A percentile compares a stretch with the other conserved stretches of the same genome.
phyloP scores from a whole-genome alignment of 2,797 vertebrate species.

The Helostoma temminkii region DNA sequence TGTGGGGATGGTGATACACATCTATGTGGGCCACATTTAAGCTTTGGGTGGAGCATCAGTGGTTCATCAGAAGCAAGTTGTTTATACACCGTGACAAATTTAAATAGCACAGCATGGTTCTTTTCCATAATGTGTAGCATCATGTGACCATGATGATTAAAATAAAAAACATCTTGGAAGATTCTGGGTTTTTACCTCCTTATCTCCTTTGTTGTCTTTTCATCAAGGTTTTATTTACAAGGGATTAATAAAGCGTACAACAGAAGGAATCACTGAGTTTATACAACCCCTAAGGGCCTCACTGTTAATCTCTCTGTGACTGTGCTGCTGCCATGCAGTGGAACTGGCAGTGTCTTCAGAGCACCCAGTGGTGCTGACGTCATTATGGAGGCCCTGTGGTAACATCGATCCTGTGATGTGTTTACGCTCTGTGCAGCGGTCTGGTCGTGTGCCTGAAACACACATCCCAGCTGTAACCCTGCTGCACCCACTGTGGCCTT shows the following conservation, averaged over 20 bases:
- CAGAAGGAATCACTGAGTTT: conserved; percentile 58
- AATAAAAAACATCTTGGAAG: conserved; percentile 40
- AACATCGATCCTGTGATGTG: conserved; percentile 80
- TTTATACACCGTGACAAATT: conserved; percentile 66
- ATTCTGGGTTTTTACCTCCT: conserved; percentile 11
- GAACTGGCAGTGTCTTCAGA: conserved; percentile 71
- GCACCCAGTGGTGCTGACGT: conserved; percentile 77
- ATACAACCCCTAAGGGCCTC: conserved; percentile 38
- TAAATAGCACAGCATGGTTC: conserved; percentile 68
- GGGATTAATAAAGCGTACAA: conserved; percentile 27
- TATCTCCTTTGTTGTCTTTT: conserved; percentile 23
- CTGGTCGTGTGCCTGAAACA: conserved; percentile 66
- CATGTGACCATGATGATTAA: conserved; percentile 29
- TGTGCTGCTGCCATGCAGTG: conserved; percentile 28
- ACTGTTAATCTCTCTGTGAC: conserved; percentile 17
- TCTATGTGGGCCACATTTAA: conserved; percentile 30
- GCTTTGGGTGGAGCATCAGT: conserved; percentile 63
- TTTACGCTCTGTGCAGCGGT: conserved; percentile 71
- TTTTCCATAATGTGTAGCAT: conserved; percentile 72
- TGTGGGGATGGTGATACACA: conserved; percentile 23
- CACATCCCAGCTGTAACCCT: conserved; percentile 74
- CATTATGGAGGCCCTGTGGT: conserved; percentile 70
- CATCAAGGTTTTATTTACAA: conserved; percentile 20
- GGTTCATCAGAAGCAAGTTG: conserved; percentile 59
- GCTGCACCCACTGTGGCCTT: conserved; percentile 54